Percentiles rank a stretch among this genome's conserved stretches.
phyloP scores from a whole-genome alignment of 2,888 invertebrate genomes.

The Dolomedes plantarius region DNA sequence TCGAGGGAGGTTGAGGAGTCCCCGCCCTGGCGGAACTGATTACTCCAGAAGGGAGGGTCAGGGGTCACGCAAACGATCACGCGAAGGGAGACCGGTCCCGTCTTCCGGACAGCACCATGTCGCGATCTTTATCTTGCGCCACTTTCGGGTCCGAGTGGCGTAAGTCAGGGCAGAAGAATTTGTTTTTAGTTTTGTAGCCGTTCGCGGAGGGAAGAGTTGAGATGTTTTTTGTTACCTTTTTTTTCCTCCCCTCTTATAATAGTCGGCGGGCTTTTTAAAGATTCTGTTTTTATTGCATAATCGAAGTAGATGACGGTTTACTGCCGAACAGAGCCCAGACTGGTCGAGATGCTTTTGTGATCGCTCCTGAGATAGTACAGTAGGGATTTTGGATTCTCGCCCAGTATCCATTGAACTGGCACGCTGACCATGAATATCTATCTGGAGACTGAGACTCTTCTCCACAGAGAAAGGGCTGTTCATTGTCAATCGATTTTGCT shows the following conservation, averaged over 20 bases:
- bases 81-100: constrained; percentile 42
- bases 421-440: too few relatives aligned
- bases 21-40: constrained; percentile 56
- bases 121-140: constrained; percentile 50
- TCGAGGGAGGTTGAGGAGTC: constrained; percentile 11
- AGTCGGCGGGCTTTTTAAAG: constrained; percentile 8
- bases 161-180: background rate
- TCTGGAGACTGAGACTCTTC: too few relatives aligned
- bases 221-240: constrained; percentile 13
- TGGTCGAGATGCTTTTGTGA: too few relatives aligned
- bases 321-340: background rate
- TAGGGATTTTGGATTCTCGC: too few relatives aligned
- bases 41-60: constrained; percentile 27
- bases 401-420: too few relatives aligned
- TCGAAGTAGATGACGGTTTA: constrained; percentile 24
- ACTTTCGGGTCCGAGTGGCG: background rate
- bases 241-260: background rate
- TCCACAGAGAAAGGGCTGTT: too few relatives aligned
- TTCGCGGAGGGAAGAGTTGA: constrained; percentile 24
- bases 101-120: constrained; percentile 44
- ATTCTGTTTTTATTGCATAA: constrained; percentile 27
- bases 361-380: too few relatives aligned
- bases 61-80: constrained; percentile 48
- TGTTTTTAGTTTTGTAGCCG: background rate
- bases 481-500: too few relatives aligned